Percentiles rank a stretch among this genome's conserved stretches.
Evolutionary conservation across 2,113 vertebrate species (phyloP).

Genomic region (Mesitornis unicolor): DNA sequence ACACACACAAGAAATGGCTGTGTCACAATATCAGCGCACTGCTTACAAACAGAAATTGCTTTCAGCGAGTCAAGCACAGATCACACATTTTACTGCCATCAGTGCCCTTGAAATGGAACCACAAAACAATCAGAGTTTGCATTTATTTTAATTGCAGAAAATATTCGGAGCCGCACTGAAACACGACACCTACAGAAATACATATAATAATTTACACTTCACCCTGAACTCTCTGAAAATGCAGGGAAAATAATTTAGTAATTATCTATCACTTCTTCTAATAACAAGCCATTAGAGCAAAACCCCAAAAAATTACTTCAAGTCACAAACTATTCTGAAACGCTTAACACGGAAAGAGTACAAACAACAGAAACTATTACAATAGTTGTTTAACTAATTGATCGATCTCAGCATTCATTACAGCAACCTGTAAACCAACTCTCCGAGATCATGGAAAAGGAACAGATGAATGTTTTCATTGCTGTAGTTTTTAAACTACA

Average conservation of each 20-base stretch:
- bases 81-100: background rate
- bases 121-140: background rate
- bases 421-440: background rate
- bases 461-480: background rate
- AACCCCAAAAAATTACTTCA: background rate
- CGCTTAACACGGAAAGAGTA: background rate
- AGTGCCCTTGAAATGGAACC: background rate
- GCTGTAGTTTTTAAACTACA: background rate
- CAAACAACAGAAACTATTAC: background rate
- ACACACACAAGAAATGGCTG: background rate
- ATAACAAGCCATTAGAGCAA: background rate
- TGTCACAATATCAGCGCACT: background rate
- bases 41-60: background rate
- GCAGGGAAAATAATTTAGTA: background rate
- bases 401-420: background rate
- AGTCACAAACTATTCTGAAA: background rate
- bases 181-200: background rate
- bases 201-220: background rate
- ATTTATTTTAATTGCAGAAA: background rate
- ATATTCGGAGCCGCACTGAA: background rate
- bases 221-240: background rate
- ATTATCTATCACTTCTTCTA: background rate
- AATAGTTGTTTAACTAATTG: background rate
- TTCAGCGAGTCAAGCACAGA: background rate
- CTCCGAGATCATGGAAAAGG: accelerated